These are phyloP conservation scores for Agrotis puta DNA, from an alignment of 2,888 invertebrate species.

Conservation along the genomic window DNA sequence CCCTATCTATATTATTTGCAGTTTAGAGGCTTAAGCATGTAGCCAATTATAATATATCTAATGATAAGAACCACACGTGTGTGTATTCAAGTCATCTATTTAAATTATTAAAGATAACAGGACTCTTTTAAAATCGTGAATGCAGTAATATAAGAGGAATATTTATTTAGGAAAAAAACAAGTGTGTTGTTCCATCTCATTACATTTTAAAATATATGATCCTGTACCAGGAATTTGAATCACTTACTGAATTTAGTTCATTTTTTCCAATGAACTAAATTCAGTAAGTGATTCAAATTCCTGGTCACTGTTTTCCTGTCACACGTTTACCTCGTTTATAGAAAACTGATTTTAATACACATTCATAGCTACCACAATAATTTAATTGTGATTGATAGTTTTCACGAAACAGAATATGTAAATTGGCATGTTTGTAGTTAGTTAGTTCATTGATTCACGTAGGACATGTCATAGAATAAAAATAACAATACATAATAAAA, in stretches of 20 bases:
- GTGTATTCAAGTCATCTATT: background rate
- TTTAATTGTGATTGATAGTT: background rate
- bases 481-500: background rate
- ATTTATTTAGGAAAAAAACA: background rate
- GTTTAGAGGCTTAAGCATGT: too few species aligned
- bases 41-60: background rate
- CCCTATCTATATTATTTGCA: too few species aligned
- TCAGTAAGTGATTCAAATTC: slow-evolving; percentile 13
- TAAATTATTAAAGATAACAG: background rate
- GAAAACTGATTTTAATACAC: slow-evolving; percentile 30
- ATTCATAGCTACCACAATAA: too few species aligned
- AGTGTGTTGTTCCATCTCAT: background rate
- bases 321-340: slow-evolving; percentile 7
- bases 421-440: background rate
- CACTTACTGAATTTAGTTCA: slow-evolving; percentile 3
- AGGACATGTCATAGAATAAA: too few species aligned
- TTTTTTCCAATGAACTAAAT: slow-evolving; percentile 17
- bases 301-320: too few species aligned
- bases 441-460: background rate
- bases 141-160: background rate
- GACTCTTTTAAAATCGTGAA: background rate
- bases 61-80: slow-evolving; percentile 2
- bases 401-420: background rate
- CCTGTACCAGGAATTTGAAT: slow-evolving; percentile 14
- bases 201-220: slow-evolving; percentile 4